These are phyloP conservation scores for Cladopsammia gracilis DNA, from an alignment of 64 coral and sea anemone species.

Conservation along the genomic window DNA sequence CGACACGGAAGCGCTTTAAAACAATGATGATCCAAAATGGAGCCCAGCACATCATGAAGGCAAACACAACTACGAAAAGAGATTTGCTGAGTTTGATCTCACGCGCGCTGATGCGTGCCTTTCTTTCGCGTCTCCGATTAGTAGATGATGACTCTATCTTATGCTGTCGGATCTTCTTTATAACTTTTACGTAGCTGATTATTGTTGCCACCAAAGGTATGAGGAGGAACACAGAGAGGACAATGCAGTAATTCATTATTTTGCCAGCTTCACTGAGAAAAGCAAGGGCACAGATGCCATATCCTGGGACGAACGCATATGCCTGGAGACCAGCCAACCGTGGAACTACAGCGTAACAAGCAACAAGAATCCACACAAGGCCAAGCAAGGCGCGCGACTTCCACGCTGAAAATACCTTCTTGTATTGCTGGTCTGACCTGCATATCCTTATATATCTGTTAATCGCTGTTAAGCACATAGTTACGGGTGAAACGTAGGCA, in stretches of 20 bases:
- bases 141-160: not conserved
- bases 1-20: no score
- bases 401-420: not conserved
- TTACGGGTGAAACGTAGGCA: not conserved
- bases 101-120: no score
- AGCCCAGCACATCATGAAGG: no score
- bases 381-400: not conserved
- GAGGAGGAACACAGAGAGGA: not conserved
- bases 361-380: not conserved
- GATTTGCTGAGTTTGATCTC: no score
- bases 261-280: not conserved
- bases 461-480: not conserved
- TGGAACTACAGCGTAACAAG: not conserved
- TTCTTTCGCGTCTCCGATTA: no score
- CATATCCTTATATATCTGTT: slow-evolving; percentile 2
- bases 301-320: not conserved
- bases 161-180: not conserved
- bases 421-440: not conserved
- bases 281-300: not conserved
- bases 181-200: not conserved
- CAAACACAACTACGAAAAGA: no score
- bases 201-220: not conserved
- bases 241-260: not conserved
- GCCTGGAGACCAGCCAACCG: not conserved
- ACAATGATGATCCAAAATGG: no score